These are phyloP conservation scores for Pantala flavescens DNA, from an alignment of 1,140 invertebrate species.

Conservation along the genomic window DNA sequence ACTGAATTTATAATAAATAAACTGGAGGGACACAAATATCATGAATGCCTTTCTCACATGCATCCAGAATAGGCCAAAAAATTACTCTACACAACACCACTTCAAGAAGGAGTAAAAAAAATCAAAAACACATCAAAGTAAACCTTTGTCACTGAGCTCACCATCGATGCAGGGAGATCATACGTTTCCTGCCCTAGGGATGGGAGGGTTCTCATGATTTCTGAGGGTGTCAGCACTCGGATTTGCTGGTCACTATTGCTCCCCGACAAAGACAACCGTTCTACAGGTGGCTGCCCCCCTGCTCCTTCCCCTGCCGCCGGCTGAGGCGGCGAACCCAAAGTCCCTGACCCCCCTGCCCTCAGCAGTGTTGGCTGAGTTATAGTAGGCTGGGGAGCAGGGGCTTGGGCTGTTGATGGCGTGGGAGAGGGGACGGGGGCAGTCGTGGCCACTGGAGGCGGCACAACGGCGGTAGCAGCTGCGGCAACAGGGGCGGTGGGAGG, in stretches of 20 bases:
- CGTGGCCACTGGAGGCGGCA: slow-evolving; percentile 8
- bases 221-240: slow-evolving; percentile 70
- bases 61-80: neutral
- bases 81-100: neutral
- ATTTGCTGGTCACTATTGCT: slow-evolving; percentile 57
- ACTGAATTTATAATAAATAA: no score
- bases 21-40: no score
- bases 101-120: slow-evolving; percentile 8
- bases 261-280: slow-evolving; percentile 29
- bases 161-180: slow-evolving; percentile 46
- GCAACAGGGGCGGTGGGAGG: neutral
- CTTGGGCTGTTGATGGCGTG: slow-evolving; percentile 22
- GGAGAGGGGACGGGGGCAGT: slow-evolving; percentile 23
- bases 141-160: slow-evolving; percentile 35
- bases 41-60: neutral
- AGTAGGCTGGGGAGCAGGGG: slow-evolving; percentile 22
- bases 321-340: slow-evolving; percentile 26
- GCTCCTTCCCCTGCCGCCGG: slow-evolving; percentile 31
- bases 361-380: slow-evolving; percentile 22
- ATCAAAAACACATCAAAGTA: slow-evolving; percentile 10
- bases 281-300: slow-evolving; percentile 28
- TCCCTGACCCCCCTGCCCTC: slow-evolving; percentile 13
- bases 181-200: slow-evolving; percentile 61
- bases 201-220: slow-evolving; percentile 77
- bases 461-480: slow-evolving; percentile 16